Percentiles rank a stretch among this genome's conserved stretches.
Conservation (phyloP, 2,797 vertebrate species). For the Petrocephalus schoutedeni region DNA sequence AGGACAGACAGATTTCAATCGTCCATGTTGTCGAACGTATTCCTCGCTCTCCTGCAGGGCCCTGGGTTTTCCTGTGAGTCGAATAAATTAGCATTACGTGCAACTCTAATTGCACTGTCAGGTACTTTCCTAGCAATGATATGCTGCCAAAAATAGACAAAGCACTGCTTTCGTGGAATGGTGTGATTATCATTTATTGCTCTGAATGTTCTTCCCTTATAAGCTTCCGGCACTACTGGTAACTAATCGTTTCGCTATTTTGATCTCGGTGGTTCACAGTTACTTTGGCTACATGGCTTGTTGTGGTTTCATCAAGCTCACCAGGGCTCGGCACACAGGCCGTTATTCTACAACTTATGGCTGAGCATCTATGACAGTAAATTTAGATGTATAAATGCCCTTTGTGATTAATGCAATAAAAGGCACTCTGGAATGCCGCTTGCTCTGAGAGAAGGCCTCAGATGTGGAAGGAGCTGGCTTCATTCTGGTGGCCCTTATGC, state of each 20-base stretch:
- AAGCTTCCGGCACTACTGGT: background rate
- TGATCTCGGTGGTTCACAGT: background rate
- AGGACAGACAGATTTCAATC: background rate
- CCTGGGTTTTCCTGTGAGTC: background rate
- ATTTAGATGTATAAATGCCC: background rate
- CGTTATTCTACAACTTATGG: background rate
- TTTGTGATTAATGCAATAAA: slow-evolving; percentile 11
- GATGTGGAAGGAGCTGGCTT: background rate
- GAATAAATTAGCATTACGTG: background rate
- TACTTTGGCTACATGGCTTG: background rate
- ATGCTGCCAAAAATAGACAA: background rate
- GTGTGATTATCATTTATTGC: background rate
- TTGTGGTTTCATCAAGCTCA: background rate
- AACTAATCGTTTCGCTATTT: background rate
- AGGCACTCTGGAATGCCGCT: background rate
- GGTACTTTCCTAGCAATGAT: background rate
- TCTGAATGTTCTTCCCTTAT: background rate
- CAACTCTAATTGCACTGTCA: background rate
- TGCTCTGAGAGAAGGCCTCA: background rate
- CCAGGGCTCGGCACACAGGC: background rate
- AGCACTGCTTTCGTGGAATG: background rate
- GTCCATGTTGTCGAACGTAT: background rate
- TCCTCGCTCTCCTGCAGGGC: background rate
- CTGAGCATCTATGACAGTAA: background rate
- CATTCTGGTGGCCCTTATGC: background rate